Conservation (phyloP, 2,797 vertebrate species). For the Pangasius sanitwongsei region DNA sequence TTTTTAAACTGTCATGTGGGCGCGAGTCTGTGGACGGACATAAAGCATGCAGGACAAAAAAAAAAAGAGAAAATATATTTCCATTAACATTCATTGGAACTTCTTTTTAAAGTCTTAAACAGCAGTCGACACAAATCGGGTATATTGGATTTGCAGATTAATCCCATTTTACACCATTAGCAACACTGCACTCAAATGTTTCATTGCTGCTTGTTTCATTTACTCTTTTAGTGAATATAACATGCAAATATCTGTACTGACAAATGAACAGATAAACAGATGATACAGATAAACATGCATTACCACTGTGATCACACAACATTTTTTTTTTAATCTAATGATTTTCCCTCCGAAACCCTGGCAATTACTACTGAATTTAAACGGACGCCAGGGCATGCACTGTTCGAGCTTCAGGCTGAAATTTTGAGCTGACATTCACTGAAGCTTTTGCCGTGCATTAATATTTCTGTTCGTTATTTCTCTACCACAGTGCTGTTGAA, state of each 20-base stretch:
- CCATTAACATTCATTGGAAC: neutral
- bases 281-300: neutral
- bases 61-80: neutral
- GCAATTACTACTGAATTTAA: neutral
- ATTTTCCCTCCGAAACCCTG: neutral
- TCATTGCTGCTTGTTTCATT: neutral
- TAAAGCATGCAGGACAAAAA: neutral
- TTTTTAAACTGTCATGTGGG: neutral
- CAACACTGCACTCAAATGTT: neutral
- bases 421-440: neutral
- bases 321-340: neutral
- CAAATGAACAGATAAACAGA: neutral
- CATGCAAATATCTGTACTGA: neutral
- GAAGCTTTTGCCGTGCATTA: neutral
- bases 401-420: neutral
- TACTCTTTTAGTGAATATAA: neutral
- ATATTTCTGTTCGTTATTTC: neutral
- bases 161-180: neutral
- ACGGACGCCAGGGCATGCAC: neutral
- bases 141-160: neutral
- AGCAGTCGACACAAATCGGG: neutral
- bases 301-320: neutral
- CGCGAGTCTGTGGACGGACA: neutral
- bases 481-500: neutral
- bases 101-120: neutral